Percentiles rank a stretch among this genome's conserved stretches.
Conservation (phyloP, 2,797 vertebrate genomes). For the Enteromius mattozi region DNA sequence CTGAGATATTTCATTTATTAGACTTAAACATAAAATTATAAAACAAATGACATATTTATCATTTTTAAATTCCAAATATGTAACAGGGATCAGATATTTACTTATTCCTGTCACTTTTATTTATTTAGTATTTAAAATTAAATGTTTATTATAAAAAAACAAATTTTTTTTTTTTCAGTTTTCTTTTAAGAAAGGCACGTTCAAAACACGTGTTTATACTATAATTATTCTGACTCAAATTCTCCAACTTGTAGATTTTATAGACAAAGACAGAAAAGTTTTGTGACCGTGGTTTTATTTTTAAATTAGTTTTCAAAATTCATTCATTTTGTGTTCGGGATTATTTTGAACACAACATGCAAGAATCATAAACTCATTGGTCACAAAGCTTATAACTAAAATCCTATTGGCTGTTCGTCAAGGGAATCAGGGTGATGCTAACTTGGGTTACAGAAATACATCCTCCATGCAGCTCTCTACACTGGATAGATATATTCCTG, state of each 20-base stretch:
- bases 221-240: neutral
- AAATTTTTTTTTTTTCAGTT: too few relatives aligned
- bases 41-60: neutral
- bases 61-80: neutral
- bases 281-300: neutral
- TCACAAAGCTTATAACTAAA: neutral
- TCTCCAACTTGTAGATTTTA: neutral
- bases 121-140: neutral
- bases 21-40: neutral
- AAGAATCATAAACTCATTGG: neutral
- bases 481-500: neutral
- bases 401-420: neutral
- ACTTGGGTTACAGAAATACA: neutral
- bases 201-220: too few relatives aligned
- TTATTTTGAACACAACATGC: neutral
- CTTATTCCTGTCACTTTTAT: neutral
- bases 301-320: neutral
- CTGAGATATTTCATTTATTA: neutral
- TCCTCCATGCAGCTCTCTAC: slow-evolving; percentile 1
- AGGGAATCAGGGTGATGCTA: neutral
- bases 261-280: neutral
- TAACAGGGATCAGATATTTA: neutral
- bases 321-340: neutral
- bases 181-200: too few relatives aligned
- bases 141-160: too few relatives aligned